Conservation (phyloP, 2,888 invertebrate genomes). For the Alloplasta piceator region DNA sequence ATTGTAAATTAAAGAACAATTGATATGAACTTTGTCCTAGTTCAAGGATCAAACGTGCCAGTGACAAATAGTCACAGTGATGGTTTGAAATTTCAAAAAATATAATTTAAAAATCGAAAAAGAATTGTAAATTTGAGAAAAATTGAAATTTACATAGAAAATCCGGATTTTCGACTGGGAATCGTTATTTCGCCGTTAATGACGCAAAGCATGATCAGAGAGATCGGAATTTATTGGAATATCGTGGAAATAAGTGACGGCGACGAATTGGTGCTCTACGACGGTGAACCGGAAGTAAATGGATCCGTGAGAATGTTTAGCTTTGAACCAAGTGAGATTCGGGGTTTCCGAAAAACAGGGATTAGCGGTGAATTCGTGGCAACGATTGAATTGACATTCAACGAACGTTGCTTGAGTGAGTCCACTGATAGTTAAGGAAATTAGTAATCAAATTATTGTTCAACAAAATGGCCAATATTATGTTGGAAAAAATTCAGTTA, state of each 20-base stretch:
- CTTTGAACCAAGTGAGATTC: slow-evolving; percentile 63
- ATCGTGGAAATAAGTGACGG: slow-evolving; percentile 68
- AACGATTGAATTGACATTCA: slow-evolving; percentile 71
- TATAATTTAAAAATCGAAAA: background rate
- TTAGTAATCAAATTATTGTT: background rate
- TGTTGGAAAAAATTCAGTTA: slow-evolving; percentile 1
- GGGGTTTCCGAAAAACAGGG: slow-evolving; percentile 73
- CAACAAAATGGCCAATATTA: background rate
- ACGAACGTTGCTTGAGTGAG: slow-evolving; percentile 73
- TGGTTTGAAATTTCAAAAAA: slow-evolving; percentile 14
- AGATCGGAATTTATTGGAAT: slow-evolving; percentile 77
- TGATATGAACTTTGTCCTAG: background rate
- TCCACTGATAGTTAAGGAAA: slow-evolving; percentile 11
- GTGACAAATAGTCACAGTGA: background rate
- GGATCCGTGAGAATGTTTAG: slow-evolving; percentile 67
- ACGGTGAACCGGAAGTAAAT: slow-evolving; percentile 56
- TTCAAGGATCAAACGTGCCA: slow-evolving; percentile 19
- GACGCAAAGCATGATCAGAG: slow-evolving; percentile 66
- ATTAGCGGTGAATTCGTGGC: slow-evolving; percentile 71
- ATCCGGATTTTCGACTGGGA: slow-evolving; percentile 70
- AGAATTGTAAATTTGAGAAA: background rate
- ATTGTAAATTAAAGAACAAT: background rate
- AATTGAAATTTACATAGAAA: slow-evolving; percentile 62
- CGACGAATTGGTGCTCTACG: slow-evolving; percentile 72
- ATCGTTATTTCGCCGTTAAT: slow-evolving; percentile 75